These are phyloP conservation scores for Synergus laeviventris DNA, from an alignment of 2,888 invertebrate species.

Conservation along the genomic window DNA sequence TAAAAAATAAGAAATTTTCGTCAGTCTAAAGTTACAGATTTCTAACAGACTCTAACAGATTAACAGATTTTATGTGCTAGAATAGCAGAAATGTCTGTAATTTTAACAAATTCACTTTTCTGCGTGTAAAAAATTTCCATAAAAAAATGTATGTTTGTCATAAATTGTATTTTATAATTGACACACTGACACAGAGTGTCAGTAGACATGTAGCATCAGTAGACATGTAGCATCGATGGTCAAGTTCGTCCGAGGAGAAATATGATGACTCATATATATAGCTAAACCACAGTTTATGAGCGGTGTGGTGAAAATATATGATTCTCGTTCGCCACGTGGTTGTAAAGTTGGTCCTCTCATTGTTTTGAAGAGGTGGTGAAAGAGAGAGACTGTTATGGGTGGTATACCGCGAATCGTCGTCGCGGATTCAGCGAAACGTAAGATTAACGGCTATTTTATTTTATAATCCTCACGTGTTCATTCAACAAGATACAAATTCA, in stretches of 20 bases:
- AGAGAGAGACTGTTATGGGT: slow-evolving; percentile 53
- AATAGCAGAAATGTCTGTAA: too few relatives aligned
- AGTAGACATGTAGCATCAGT: too few relatives aligned
- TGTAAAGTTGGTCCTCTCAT: slow-evolving; percentile 53
- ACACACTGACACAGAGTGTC: too few relatives aligned
- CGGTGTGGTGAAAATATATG: slow-evolving; percentile 68
- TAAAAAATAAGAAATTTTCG: too few relatives aligned
- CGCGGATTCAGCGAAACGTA: slow-evolving; percentile 50
- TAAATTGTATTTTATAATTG: too few relatives aligned
- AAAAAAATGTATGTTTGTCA: too few relatives aligned
- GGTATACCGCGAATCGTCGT: slow-evolving; percentile 54
- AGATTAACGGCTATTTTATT: slow-evolving; percentile 55
- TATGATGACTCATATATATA: slow-evolving; percentile 35
- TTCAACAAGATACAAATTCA: slow-evolving; percentile 40
- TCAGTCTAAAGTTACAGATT: too few relatives aligned
- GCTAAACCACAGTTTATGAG: slow-evolving; percentile 68
- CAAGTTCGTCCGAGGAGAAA: slow-evolving; percentile 28
- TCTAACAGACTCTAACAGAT: too few relatives aligned
- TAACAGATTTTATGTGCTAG: too few relatives aligned
- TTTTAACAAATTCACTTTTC: too few relatives aligned
- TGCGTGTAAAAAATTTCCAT: too few relatives aligned
- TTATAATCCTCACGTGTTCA: slow-evolving; percentile 52
- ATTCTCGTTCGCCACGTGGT: slow-evolving; percentile 58
- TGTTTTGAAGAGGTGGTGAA: slow-evolving; percentile 54
- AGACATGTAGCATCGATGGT: slow-evolving; percentile 9